Evolutionary conservation across 2,797 vertebrate genomes (phyloP), one percentile per base, ranked within the genome.

Genomic region (Notoglanidium macrostoma): DNA sequence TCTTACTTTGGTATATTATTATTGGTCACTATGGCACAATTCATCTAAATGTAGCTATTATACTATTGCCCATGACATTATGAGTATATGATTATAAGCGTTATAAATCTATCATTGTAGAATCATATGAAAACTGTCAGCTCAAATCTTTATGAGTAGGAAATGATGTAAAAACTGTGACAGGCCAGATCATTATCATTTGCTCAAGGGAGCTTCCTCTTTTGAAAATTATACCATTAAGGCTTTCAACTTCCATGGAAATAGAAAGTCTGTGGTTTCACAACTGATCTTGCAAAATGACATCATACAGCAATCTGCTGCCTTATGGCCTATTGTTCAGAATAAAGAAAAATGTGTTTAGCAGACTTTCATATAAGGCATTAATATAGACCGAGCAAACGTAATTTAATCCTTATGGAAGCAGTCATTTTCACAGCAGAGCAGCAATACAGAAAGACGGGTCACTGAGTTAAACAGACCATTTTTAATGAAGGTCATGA

Each of bases 241-340:
- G 54, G 32, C 19, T 32, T 59, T 79, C 10, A 79, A 40, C 17
- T 3, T 40, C 54, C 54, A 35, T 40, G 54, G 54, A 57, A 79
- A 79, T 23, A 79, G 54, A 59, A 57, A 57, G 54, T 5, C 9
- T 57, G 51, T 78, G 76, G 49, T 78, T 78, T 78, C 51, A 57
- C 12, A 55, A 78, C 15, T 55, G 51, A 55, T 78, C 19, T 35
- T 78, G 76, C 51, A 11, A 77, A 78, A 78, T 32, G 21, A 57
- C 8, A 10, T 32, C 4, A 0, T 29, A 23, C 10, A 57, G 29
- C 29, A 23, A 5, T 78, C 29, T 19, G 4, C 0, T 23, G 54
- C 19, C 19, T 6, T 40, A 35, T 57, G 14, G 5, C 14, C 26
- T 29, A 57, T 78, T 23, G 57, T 81, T 81, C 78, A 46, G 14